Evolutionary conservation across 2,113 vertebrate genomes (phyloP).

Genomic region (Dissostichus mawsoni): DNA sequence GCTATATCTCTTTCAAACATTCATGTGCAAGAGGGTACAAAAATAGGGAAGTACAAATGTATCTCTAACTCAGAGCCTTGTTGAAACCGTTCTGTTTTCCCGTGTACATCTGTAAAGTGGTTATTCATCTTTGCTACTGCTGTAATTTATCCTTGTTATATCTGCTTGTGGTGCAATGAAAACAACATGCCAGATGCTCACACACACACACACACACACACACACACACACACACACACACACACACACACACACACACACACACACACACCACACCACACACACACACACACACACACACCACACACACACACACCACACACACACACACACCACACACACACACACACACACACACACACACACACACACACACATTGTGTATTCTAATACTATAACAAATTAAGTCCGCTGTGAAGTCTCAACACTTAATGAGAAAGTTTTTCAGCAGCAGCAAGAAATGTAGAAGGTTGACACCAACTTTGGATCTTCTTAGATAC

Average conservation of each 20-base stretch:
- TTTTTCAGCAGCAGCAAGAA: neutral
- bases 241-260: neutral
- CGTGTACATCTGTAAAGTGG: conserved; percentile 2
- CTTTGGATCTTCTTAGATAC: neutral
- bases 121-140: conserved; percentile 17
- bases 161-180: neutral
- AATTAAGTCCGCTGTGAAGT: too few relatives aligned
- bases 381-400: too few relatives aligned
- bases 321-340: neutral
- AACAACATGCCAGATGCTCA: conserved; percentile 21
- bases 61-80: neutral
- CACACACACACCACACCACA: neutral
- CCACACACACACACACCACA: neutral
- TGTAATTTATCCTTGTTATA: conserved; percentile 36
- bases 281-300: conserved; percentile 4
- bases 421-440: neutral
- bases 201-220: neutral
- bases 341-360: neutral
- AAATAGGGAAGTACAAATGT: neutral
- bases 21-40: neutral
- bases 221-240: neutral
- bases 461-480: neutral
- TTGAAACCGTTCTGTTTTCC: neutral
- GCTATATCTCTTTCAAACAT: neutral
- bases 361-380: neutral